Evolutionary conservation across 2,797 vertebrate species (phyloP).

Genomic region (Micropoecilia bifurca): DNA sequence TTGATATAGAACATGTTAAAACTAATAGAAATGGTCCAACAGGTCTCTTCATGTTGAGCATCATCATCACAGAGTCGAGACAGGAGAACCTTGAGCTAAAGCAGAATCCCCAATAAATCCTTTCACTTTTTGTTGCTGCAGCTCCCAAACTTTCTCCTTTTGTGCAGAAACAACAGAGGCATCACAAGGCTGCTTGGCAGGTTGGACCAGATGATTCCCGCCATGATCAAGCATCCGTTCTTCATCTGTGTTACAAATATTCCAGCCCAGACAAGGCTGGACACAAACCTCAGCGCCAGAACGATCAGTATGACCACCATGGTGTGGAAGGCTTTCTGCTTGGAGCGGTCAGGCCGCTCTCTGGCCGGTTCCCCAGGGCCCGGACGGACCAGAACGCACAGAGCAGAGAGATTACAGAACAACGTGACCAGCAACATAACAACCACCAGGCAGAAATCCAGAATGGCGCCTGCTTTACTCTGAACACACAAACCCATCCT

Average conservation of each 20-base stretch:
- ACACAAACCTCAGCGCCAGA: not conserved
- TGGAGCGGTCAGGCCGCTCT: slow-evolving; percentile 1
- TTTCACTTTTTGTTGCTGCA: not conserved
- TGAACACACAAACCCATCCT: not conserved
- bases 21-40: not conserved
- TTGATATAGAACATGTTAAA: not conserved
- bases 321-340: slow-evolving; percentile 30
- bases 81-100: not conserved
- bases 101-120: not conserved
- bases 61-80: not conserved
- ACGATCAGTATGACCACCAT: slow-evolving; percentile 13
- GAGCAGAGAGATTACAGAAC: slow-evolving; percentile 40
- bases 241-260: accelerated
- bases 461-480: accelerated
- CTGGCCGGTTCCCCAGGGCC: slow-evolving; percentile 29
- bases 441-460: accelerated
- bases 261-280: accelerated
- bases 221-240: accelerated
- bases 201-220: not conserved
- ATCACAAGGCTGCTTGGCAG: slow-evolving; percentile 26
- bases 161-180: slow-evolving; percentile 45
- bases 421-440: not conserved
- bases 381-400: slow-evolving; percentile 29
- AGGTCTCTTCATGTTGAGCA: not conserved
- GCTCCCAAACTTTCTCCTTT: not conserved